These are phyloP conservation scores for Alligator sinensis DNA, from an alignment of 2,113 vertebrate genomes.

Conservation along the genomic window DNA sequence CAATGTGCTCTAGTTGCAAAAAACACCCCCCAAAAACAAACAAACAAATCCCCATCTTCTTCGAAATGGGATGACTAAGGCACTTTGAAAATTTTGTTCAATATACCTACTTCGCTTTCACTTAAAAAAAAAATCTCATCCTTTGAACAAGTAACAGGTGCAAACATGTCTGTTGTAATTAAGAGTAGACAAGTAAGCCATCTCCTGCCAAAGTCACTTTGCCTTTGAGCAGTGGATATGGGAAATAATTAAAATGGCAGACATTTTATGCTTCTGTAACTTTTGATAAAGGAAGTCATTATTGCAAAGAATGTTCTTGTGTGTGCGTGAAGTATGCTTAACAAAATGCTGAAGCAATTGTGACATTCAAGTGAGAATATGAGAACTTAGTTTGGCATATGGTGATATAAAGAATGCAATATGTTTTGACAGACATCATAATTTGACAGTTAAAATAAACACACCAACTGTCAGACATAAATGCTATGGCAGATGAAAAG, in stretches of 20 bases:
- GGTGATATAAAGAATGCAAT: slow-evolving; percentile 7
- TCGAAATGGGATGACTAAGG: too few species aligned
- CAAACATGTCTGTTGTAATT: background rate
- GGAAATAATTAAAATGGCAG: background rate
- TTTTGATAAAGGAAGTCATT: background rate
- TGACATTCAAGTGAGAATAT: slow-evolving; percentile 39
- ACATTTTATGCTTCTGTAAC: background rate
- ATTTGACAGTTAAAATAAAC: slow-evolving; percentile 69
- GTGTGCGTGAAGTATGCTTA: slow-evolving; percentile 17
- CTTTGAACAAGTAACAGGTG: background rate
- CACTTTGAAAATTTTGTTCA: too few species aligned
- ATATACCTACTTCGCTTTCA: background rate
- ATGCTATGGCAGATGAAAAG: background rate
- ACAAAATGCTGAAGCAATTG: slow-evolving; percentile 47
- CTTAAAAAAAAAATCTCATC: background rate
- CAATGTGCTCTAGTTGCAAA: too few species aligned
- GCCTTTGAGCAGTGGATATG: background rate
- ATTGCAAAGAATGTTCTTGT: background rate
- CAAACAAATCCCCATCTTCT: too few species aligned
- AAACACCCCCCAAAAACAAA: too few species aligned
- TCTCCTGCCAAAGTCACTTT: background rate
- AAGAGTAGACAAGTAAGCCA: background rate
- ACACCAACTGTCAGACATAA: slow-evolving; percentile 48
- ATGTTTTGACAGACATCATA: slow-evolving; percentile 42
- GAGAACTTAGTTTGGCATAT: slow-evolving; percentile 25